Percentiles rank a stretch among this genome's conserved stretches.
phyloP scores from a whole-genome alignment of 2,888 invertebrate genomes.

The Drosophila kanekoi region DNA sequence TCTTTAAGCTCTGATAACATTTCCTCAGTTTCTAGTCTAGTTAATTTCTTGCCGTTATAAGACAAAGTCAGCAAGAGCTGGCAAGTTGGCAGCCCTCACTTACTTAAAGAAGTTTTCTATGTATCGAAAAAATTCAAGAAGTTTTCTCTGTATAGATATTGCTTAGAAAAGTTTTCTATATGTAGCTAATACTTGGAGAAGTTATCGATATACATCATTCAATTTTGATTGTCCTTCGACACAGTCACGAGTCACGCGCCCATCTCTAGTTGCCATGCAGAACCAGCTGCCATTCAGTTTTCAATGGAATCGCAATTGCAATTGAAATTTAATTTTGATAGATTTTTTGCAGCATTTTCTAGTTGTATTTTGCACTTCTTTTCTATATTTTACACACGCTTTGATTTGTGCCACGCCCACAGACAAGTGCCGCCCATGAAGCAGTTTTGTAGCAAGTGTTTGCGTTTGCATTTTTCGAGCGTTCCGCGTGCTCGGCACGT shows the following conservation, averaged over 20 bases:
- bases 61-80: no score
- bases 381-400: slow-evolving; percentile 1
- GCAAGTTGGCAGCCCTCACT: no score
- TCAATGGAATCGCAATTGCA: slow-evolving; percentile 45
- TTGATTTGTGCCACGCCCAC: slow-evolving; percentile 53
- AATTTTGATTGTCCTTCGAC: no score
- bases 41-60: no score
- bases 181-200: no score
- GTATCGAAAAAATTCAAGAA: no score
- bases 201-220: no score
- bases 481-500: slow-evolving; percentile 40
- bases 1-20: no score
- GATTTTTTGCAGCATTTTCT: slow-evolving; percentile 62
- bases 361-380: slow-evolving; percentile 8
- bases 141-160: no score
- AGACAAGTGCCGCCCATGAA: slow-evolving; percentile 11
- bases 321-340: slow-evolving; percentile 70
- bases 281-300: slow-evolving; percentile 38
- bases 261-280: not conserved
- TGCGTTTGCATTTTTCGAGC: slow-evolving; percentile 63
- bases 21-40: no score
- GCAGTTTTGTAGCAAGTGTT: slow-evolving; percentile 44
- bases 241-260: not conserved
- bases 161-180: no score
- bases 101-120: no score